These are phyloP conservation scores for Pelvicachromis taeniatus DNA, from an alignment of 2,113 vertebrate species.

Conservation along the genomic window DNA sequence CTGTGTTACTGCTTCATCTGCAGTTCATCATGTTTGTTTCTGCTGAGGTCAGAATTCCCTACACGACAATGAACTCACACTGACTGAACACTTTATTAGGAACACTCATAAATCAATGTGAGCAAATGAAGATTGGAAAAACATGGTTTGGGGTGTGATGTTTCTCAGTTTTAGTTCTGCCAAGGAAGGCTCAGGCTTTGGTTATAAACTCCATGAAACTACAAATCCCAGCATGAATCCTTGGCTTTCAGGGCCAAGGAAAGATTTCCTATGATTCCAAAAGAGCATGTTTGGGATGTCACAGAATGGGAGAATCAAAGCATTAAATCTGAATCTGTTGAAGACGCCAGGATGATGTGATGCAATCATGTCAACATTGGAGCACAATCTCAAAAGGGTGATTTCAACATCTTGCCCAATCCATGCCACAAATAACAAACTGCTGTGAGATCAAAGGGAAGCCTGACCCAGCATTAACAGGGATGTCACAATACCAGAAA, in stretches of 20 bases:
- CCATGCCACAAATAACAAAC: neutral
- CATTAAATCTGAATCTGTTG: neutral
- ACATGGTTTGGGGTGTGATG: neutral
- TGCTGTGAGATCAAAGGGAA: neutral
- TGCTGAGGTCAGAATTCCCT: neutral
- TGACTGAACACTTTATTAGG: neutral
- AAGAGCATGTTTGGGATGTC: neutral
- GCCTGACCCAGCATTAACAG: neutral
- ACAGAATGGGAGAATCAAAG: neutral
- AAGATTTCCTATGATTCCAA: neutral
- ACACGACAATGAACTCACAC: neutral
- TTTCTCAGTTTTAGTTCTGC: neutral
- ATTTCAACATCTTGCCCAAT: neutral
- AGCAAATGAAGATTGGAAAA: neutral
- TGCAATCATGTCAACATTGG: neutral
- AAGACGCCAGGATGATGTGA: neutral
- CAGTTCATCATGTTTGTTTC: neutral
- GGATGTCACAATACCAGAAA: neutral
- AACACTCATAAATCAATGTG: neutral
- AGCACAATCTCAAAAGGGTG: neutral
- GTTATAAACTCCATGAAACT: neutral
- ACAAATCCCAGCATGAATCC: neutral
- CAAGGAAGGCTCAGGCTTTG: neutral
- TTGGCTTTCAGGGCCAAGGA: neutral
- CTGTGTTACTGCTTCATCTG: neutral